A percentile compares a stretch with the other conserved stretches of the same genome.
Conservation (phyloP, 2,888 invertebrate species). For the Gasteruption jaculator region DNA sequence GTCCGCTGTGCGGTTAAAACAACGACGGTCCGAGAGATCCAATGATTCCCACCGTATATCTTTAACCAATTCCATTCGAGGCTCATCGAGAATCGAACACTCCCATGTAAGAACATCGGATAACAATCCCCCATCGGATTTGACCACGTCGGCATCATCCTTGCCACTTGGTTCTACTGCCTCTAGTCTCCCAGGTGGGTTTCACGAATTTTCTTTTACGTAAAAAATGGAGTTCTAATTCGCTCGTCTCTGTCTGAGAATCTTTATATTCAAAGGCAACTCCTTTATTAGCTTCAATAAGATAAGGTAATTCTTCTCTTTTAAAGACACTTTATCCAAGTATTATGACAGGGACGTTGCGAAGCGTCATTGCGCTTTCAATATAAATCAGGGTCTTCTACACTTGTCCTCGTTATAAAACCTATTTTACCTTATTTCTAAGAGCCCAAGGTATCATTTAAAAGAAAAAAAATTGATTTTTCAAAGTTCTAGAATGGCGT, state of each 20-base stretch:
- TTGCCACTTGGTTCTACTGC: slow-evolving; percentile 33
- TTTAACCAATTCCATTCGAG: slow-evolving; percentile 23
- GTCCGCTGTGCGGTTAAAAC: slow-evolving; percentile 26
- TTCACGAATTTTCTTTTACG: neutral
- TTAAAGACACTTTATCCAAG: too few relatives aligned
- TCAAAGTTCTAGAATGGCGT: too few relatives aligned
- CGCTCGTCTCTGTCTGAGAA: too few relatives aligned
- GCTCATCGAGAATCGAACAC: slow-evolving; percentile 24
- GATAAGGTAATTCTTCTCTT: too few relatives aligned
- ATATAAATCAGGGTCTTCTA: too few relatives aligned
- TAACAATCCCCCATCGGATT: slow-evolving; percentile 29
- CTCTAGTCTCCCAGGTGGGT: slow-evolving; percentile 35
- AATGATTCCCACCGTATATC: slow-evolving; percentile 30
- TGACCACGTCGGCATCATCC: slow-evolving; percentile 30
- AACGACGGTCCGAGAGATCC: slow-evolving; percentile 26
- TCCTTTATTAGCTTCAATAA: too few relatives aligned
- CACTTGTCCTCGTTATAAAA: too few relatives aligned
- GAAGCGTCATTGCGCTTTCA: too few relatives aligned
- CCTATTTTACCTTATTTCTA: too few relatives aligned
- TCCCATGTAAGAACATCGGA: slow-evolving; percentile 28
- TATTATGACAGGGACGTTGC: too few relatives aligned
- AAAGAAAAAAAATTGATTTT: too few relatives aligned
- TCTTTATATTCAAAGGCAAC: neutral
- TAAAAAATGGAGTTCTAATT: neutral
- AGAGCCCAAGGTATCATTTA: too few relatives aligned